Conservation (phyloP, 2,797 vertebrate species). For the Pithecia hirsuta region DNA sequence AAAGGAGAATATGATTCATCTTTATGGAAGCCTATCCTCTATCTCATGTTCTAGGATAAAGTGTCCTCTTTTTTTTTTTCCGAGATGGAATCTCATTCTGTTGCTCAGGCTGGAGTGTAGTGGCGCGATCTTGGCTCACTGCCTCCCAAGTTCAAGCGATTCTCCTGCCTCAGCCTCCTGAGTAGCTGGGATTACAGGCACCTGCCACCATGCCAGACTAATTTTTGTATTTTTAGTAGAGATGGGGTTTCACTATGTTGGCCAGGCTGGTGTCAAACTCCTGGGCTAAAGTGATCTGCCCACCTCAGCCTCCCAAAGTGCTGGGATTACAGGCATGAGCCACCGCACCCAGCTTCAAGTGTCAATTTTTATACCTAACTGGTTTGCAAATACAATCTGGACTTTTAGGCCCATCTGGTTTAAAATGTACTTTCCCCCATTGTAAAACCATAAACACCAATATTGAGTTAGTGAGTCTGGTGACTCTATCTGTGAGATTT, state of each 20-base stretch:
- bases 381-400: not conserved
- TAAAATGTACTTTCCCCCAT: not conserved
- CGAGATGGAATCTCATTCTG: not conserved
- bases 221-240: not conserved
- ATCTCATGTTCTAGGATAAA: not conserved
- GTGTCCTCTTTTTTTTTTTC: not conserved
- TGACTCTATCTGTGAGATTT: constrained; percentile 8
- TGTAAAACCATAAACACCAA: not conserved
- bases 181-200: not conserved
- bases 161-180: too few species aligned
- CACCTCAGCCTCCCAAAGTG: not conserved
- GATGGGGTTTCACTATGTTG: not conserved
- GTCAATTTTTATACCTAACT: not conserved
- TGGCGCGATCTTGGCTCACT: too few species aligned
- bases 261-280: not conserved
- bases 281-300: not conserved
- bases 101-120: too few species aligned
- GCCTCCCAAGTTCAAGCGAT: too few species aligned
- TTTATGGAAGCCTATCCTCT: not conserved
- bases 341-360: not conserved
- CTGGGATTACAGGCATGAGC: not conserved
- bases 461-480: not conserved
- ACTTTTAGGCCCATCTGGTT: not conserved
- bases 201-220: not conserved
- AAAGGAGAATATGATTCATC: not conserved